A percentile compares a stretch with the other conserved stretches of the same genome.
These are phyloP conservation scores for Antechinus flavipes DNA, from an alignment of 2,113 vertebrate species.

Conservation along the genomic window DNA sequence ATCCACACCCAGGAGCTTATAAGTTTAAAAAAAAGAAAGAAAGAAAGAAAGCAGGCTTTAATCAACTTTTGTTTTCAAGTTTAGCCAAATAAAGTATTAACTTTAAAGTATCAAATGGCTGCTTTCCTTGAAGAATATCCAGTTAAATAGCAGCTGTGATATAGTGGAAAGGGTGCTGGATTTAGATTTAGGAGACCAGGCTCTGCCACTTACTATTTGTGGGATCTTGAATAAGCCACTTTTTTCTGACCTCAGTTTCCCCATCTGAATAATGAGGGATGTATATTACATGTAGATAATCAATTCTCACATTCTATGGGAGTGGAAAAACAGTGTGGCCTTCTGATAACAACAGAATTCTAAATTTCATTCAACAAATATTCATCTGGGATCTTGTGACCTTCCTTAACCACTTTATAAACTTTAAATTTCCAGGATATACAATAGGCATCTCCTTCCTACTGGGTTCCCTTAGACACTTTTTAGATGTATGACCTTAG, in stretches of 20 bases:
- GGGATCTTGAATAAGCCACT: background rate
- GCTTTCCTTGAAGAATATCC: background rate
- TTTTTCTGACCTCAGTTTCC: background rate
- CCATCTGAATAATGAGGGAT: background rate
- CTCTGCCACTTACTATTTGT: background rate
- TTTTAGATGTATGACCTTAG: background rate
- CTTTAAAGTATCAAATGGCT: background rate
- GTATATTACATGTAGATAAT: background rate
- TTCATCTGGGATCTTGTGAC: background rate
- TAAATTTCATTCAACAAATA: background rate
- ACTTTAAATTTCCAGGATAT: background rate
- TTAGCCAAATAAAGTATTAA: background rate
- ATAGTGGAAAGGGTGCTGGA: background rate
- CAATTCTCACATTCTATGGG: background rate
- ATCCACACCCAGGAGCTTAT: background rate
- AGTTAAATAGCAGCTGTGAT: background rate
- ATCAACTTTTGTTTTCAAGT: background rate
- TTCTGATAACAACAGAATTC: background rate
- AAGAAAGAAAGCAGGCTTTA: background rate
- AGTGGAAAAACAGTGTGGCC: background rate
- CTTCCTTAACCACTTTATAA: background rate
- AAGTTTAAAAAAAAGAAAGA: background rate
- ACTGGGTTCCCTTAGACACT: background rate
- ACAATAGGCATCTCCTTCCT: background rate
- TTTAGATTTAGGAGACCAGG: background rate